These are phyloP conservation scores for Procapra przewalskii DNA, from an alignment of 2,113 vertebrate genomes.

Conservation along the genomic window DNA sequence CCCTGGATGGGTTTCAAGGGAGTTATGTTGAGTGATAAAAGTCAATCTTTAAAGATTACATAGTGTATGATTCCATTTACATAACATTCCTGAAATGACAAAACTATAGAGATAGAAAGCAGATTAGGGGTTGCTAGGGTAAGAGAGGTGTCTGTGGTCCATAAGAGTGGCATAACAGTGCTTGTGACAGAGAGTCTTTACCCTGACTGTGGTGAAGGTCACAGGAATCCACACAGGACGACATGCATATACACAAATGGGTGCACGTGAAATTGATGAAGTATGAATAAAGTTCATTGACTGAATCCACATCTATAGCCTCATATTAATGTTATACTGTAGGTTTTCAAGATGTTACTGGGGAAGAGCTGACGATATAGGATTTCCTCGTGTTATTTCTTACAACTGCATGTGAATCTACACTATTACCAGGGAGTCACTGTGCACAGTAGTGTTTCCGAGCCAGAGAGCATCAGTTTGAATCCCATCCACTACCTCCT, in stretches of 20 bases:
- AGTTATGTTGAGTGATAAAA: background rate
- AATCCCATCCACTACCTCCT: accelerated
- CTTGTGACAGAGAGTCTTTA: background rate
- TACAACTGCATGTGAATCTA: accelerated
- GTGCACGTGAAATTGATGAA: background rate
- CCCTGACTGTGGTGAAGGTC: background rate
- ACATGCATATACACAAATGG: accelerated
- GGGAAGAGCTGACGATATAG: background rate
- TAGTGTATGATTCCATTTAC: background rate
- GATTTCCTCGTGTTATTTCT: background rate
- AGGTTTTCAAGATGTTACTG: background rate
- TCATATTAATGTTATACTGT: too few species aligned
- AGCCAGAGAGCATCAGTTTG: background rate
- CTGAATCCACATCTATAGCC: accelerated
- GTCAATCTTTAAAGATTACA: background rate
- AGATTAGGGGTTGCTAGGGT: background rate
- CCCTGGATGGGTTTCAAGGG: background rate
- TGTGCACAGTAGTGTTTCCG: background rate
- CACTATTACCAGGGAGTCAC: too few species aligned
- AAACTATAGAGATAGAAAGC: background rate
- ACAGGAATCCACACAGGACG: background rate
- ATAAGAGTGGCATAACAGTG: accelerated
- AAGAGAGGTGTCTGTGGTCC: background rate
- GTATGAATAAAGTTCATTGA: accelerated
- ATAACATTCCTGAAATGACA: background rate